Conservation (phyloP, 2,113 vertebrate species). For the Origma solitaria region DNA sequence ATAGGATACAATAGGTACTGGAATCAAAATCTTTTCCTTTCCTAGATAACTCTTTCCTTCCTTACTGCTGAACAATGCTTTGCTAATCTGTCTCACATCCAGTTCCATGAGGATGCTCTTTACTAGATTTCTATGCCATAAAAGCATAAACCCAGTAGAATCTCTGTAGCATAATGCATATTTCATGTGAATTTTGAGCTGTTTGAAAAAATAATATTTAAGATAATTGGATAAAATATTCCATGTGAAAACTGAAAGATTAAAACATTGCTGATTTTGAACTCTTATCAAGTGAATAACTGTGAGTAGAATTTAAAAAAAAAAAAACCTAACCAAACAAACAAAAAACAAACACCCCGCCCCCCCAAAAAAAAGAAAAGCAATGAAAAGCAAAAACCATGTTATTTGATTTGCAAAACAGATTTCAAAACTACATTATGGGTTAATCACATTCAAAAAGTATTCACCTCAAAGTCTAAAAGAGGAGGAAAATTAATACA, state of each 20-base stretch:
- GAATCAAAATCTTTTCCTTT: background rate
- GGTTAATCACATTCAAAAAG: background rate
- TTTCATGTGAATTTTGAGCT: background rate
- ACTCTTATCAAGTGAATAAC: background rate
- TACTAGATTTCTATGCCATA: background rate
- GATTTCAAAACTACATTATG: background rate
- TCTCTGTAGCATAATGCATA: background rate
- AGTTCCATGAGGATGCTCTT: background rate
- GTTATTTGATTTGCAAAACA: background rate
- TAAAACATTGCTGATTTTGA: background rate
- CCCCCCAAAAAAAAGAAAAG: too few relatives aligned
- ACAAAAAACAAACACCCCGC: too few relatives aligned
- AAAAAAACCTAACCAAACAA: too few relatives aligned
- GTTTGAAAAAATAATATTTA: conserved; percentile 12
- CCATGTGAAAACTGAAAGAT: background rate
- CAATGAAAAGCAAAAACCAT: too few relatives aligned
- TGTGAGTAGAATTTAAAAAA: background rate
- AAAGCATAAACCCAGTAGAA: background rate
- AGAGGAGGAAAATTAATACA: background rate
- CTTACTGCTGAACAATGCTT: background rate
- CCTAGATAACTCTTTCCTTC: background rate
- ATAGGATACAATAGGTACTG: background rate
- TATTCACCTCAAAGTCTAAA: background rate
- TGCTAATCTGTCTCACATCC: background rate
- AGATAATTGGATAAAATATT: background rate